Percentiles rank a stretch among this genome's conserved stretches.
Evolutionary conservation across 2,113 vertebrate species (phyloP).

Genomic region (Zeus faber): DNA sequence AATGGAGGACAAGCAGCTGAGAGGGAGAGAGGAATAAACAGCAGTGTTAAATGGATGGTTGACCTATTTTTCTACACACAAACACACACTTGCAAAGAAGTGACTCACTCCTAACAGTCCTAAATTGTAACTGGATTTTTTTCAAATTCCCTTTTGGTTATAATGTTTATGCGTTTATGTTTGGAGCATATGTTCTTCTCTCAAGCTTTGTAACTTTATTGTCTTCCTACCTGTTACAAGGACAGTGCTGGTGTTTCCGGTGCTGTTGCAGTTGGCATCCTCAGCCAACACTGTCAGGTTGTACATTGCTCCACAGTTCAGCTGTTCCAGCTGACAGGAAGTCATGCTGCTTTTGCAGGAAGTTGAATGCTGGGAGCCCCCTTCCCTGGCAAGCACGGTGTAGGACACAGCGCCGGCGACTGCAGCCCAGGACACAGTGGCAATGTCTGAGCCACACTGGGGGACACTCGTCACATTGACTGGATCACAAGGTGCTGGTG

Average conservation of each 20-base stretch:
- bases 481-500: conserved; percentile 60
- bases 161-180: too few relatives aligned
- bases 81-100: too few relatives aligned
- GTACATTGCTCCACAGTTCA: conserved; percentile 66
- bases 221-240: conserved; percentile 60
- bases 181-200: too few relatives aligned
- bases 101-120: too few relatives aligned
- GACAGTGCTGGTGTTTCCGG: conserved; percentile 18
- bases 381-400: conserved; percentile 38
- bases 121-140: too few relatives aligned
- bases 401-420: conserved; percentile 46
- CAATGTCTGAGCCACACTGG: conserved; percentile 53
- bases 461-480: conserved; percentile 49
- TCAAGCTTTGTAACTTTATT: too few relatives aligned
- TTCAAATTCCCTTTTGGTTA: too few relatives aligned
- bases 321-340: conserved; percentile 58
- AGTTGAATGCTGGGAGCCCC: conserved; percentile 18
- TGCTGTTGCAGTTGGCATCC: conserved; percentile 59
- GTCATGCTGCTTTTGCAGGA: conserved; percentile 54
- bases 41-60: too few relatives aligned
- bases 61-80: too few relatives aligned
- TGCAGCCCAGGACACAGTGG: conserved; percentile 57
- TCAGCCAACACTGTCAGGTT: conserved; percentile 64
- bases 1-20: too few relatives aligned
- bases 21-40: too few relatives aligned